Evolutionary conservation across 2,888 invertebrate species (phyloP).

Genomic region (Zonitis immaculata): DNA sequence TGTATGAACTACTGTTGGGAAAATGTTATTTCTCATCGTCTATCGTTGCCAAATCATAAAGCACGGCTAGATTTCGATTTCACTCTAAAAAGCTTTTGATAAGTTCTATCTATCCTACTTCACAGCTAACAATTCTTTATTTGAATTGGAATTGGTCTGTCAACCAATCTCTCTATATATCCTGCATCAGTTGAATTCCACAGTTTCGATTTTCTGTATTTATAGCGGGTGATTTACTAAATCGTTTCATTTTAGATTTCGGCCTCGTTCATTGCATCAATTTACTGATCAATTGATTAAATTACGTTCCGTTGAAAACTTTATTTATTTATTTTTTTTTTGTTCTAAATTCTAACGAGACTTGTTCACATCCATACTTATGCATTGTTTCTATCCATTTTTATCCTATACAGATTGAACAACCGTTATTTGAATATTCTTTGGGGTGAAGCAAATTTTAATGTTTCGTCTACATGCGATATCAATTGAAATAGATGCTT

Average conservation of each 20-base stretch:
- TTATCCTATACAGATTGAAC: neutral
- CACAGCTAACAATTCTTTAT: conserved; percentile 10
- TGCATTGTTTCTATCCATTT: neutral
- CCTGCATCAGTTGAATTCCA: conserved; percentile 9
- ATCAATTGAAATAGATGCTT: conserved; percentile 10
- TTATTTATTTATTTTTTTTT: conserved; percentile 8
- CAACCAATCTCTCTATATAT: conserved; percentile 11
- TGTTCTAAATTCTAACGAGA: neutral
- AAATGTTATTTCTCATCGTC: neutral
- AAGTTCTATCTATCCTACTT: neutral
- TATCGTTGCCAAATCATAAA: neutral
- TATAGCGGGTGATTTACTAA: conserved; percentile 20
- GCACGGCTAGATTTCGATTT: conserved; percentile 9
- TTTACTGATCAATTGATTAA: conserved; percentile 24
- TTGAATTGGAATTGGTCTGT: conserved; percentile 14
- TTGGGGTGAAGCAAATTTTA: conserved; percentile 1
- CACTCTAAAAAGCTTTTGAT: neutral
- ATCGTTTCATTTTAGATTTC: conserved; percentile 19
- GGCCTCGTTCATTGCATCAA: conserved; percentile 17
- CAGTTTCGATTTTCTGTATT: conserved; percentile 21
- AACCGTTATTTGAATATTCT: neutral
- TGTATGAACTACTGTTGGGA: neutral
- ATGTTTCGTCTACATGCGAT: neutral
- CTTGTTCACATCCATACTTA: neutral
- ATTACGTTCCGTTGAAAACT: conserved; percentile 7